These are phyloP conservation scores for Pachyseris speciosa DNA, from an alignment of 64 coral and sea anemone species.

Conservation along the genomic window DNA sequence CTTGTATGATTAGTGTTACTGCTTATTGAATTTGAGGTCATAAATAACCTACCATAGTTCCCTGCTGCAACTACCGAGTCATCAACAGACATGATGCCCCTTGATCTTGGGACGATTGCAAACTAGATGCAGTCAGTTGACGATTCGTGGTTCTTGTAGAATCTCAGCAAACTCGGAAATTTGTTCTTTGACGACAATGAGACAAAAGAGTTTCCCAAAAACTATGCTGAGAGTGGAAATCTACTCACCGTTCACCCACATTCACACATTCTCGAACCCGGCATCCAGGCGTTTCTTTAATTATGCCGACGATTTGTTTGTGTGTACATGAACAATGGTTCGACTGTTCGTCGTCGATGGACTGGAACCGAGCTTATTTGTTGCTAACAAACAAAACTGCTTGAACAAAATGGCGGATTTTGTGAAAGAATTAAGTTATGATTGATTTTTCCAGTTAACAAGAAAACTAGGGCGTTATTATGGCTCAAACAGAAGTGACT, in stretches of 20 bases:
- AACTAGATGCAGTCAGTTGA: background rate
- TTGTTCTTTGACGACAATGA: too few relatives aligned
- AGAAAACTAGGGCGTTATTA: background rate
- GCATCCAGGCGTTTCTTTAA: too few relatives aligned
- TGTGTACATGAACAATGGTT: background rate
- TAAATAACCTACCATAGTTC: background rate
- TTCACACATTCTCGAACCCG: background rate
- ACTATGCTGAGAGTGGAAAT: too few relatives aligned
- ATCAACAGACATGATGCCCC: background rate
- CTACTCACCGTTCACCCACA: too few relatives aligned
- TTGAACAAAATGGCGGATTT: slow-evolving; percentile 63
- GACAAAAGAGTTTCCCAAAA: too few relatives aligned
- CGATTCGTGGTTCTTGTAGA: background rate
- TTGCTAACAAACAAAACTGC: slow-evolving; percentile 72
- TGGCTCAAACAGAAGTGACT: slow-evolving; percentile 79
- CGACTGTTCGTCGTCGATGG: background rate
- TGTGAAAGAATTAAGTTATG: background rate
- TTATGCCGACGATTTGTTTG: background rate
- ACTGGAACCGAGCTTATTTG: slow-evolving; percentile 8
- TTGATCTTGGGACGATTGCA: background rate
- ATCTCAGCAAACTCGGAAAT: too few relatives aligned
- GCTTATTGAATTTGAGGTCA: background rate
- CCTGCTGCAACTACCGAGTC: background rate
- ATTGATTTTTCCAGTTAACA: background rate
- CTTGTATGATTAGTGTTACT: background rate